Base-by-base conservation (phyloP, 2,113 vertebrate species). In the Carassius auratus region DNA sequence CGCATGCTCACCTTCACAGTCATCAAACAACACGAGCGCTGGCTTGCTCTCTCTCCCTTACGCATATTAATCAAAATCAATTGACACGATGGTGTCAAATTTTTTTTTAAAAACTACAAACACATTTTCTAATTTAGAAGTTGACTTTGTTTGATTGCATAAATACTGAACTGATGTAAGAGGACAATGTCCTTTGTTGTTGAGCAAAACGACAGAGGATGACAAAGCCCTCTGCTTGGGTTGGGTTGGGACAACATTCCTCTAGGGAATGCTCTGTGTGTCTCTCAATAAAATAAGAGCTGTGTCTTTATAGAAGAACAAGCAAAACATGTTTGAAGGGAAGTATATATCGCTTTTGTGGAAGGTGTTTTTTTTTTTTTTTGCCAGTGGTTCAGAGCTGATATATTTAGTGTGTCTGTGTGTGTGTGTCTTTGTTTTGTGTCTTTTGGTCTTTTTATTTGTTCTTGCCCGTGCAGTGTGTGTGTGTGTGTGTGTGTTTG, bases 211-310 rank as follows among this genome's bases (percentile, higher is more conserved):
- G n/a, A 81, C 61, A 81, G n/a, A 64, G 59, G 21, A 64, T 38
- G 21, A 66, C 36, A 80, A 80, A 64, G 36, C 77, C 21, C 12
- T 5, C 21, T 30, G 38, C 42, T 68, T 26, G 2, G 42, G 14
- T 23, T 7, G 61, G 9, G 38, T 9, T 66, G 26, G 42, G 21
- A 30, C 79, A 50, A 7, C 61, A 81, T 66, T 57, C 76, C 77
- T 21, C 59, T 26, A 14, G 79, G 79, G 42, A 68, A 68, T 33
- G 42, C 21, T 81, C 79, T 66, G 21, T 68, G 79, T 81, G 23
- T 8, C 61, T 68, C 50, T 15, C 13, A 52, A 52, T 52, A 52
- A 81, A 81, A 17, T 19, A 7, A 81, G 12, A 81, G 21, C 17
- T n/a, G 15, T 48, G 21, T 48, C 79, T 19, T 21, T 68, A 50